Evolutionary conservation across 2,113 vertebrate genomes (phyloP).

Genomic region (Toxostoma redivivum): DNA sequence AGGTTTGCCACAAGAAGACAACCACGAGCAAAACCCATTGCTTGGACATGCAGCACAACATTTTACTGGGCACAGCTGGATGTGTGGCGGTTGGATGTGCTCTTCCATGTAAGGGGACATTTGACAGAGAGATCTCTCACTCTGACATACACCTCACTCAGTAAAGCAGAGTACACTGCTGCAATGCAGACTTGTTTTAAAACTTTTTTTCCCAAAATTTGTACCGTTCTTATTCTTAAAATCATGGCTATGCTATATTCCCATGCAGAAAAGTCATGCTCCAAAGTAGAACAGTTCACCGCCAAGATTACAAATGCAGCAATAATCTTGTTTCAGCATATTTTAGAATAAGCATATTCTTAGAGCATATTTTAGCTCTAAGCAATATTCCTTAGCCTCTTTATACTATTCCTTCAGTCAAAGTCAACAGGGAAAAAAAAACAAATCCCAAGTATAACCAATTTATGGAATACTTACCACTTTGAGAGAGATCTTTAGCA

Average conservation of each 20-base stretch:
- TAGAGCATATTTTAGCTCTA: background rate
- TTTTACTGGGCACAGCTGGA: background rate
- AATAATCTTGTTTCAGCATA: background rate
- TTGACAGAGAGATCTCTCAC: background rate
- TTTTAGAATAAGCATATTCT: too few species aligned
- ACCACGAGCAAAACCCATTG: fast-evolving
- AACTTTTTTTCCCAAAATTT: background rate
- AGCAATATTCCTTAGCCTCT: background rate
- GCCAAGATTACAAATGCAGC: background rate
- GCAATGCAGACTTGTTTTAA: background rate
- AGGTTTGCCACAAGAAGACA: background rate
- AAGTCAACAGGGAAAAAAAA: background rate
- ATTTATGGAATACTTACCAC: background rate
- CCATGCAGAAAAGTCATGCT: background rate
- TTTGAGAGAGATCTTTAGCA: constrained; percentile 17
- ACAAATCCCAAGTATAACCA: background rate
- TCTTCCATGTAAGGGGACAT: fast-evolving
- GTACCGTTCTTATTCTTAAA: background rate
- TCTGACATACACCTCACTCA: background rate
- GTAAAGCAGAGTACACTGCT: background rate
- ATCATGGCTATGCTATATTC: background rate
- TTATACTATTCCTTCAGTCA: background rate
- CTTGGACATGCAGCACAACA: background rate
- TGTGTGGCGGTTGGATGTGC: fast-evolving
- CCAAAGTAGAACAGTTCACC: background rate